Evolutionary conservation across 2,888 invertebrate species (phyloP).

Genomic region (Lepidocyrtoides sp.): DNA sequence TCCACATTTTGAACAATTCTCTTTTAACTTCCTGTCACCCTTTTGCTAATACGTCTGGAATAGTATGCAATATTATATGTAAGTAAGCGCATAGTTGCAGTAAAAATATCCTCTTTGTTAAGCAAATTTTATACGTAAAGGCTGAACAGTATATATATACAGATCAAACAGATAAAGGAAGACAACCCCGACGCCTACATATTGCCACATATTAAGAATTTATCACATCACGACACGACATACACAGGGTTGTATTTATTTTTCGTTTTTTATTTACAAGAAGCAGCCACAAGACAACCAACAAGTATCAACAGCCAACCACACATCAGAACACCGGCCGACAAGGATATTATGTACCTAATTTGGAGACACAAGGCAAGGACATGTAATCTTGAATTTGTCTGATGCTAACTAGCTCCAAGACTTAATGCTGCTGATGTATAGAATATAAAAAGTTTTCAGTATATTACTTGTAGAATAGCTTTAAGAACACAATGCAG

Average conservation of each 20-base stretch:
- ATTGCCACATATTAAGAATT: neutral
- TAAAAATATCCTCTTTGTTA: neutral
- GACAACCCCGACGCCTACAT: conserved; percentile 35
- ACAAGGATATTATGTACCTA: conserved; percentile 73
- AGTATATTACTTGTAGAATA: neutral
- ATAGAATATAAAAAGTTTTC: neutral
- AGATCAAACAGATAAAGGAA: neutral
- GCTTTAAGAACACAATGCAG: neutral
- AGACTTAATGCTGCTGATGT: too few species aligned
- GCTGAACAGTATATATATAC: neutral
- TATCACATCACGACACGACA: too few species aligned
- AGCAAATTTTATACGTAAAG: neutral
- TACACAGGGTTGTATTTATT: conserved; percentile 33
- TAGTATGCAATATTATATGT: neutral
- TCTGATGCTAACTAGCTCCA: conserved; percentile 10
- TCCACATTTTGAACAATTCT: neutral
- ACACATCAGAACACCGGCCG: conserved; percentile 50
- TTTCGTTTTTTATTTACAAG: too few species aligned
- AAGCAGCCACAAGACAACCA: conserved; percentile 28
- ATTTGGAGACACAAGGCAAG: conserved; percentile 73
- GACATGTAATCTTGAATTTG: conserved; percentile 46
- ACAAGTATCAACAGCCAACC: conserved; percentile 54
- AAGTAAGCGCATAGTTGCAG: neutral
- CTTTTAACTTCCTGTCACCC: neutral
- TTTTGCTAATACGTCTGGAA: neutral